Conservation (phyloP, 2,113 vertebrate species). For the Aphelocoma coerulescens region DNA sequence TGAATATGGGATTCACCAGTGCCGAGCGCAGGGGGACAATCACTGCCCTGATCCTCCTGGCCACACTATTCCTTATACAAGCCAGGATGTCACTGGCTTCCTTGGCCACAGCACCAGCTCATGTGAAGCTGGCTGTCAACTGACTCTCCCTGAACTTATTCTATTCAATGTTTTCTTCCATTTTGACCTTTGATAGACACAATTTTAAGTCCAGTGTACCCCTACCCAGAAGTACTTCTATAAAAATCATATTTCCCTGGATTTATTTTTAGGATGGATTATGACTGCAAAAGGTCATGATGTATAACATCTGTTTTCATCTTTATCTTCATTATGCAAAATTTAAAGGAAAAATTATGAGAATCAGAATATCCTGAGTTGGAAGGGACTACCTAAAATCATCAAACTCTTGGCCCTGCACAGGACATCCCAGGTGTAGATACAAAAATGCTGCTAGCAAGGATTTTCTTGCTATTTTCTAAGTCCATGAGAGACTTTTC, state of each 20-base stretch:
- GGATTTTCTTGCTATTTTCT: too few species aligned
- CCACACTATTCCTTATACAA: neutral
- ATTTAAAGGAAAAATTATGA: neutral
- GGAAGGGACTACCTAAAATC: neutral
- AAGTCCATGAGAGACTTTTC: too few species aligned
- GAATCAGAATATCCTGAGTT: neutral
- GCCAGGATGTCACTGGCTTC: neutral
- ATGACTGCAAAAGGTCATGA: neutral
- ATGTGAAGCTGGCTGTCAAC: neutral
- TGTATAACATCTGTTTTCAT: neutral
- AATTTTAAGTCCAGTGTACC: neutral
- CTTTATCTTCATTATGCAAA: neutral
- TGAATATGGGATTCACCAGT: neutral
- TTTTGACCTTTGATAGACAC: neutral
- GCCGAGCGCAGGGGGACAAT: neutral
- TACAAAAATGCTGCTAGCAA: too few species aligned
- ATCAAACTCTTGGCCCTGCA: neutral
- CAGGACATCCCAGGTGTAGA: neutral
- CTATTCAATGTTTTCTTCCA: neutral
- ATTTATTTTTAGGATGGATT: neutral
- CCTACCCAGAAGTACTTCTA: neutral
- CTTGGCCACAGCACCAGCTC: neutral
- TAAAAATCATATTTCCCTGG: neutral
- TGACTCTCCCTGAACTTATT: neutral
- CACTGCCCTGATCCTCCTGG: neutral